Base-by-base conservation (phyloP, 2,888 invertebrate species). In the Nebria brevicollis region DNA sequence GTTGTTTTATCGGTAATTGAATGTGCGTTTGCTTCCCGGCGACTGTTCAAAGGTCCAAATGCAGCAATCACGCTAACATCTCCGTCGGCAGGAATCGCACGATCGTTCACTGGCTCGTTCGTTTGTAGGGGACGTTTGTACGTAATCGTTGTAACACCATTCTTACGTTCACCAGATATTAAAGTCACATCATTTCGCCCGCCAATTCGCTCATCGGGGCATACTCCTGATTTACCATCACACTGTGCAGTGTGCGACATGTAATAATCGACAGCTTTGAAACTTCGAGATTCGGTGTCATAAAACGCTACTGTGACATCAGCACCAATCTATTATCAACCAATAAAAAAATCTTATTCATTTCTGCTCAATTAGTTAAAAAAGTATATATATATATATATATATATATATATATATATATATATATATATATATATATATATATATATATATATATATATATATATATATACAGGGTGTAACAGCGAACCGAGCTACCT, bases 251-350 rank as follows among this genome's bases (percentile, higher is more conserved):
- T 90, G 84, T 95, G 94, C 0, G 95, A 94, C 88, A 97, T 94
- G 86, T 94, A 95, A 88, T 97, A 97, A 89, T 97, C 97, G 11
- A 94, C 93, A 1, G 95, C 96, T 77, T 93, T 92, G 81, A 96
- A 97, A 41, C 91, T 90, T 84, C 90, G 91, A 5, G 90, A 89
- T 2, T 88, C 89, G 8, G 90, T 90, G 85, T 94, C 93, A 87
- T 93, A 94, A 86, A 94, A 96, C 2, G 95, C 95, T 1, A 97
- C 95, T 0, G 94, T 94, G 4, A 97, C 95, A 86, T 97, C 97
- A 0, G 94, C 94, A 10, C 96, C 96, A 77, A 92, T 85, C 89
- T 89, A 82, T 75, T 82, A 84, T 68, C 2, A 68, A 25, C 7
- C 25, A 54, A 34, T 34, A 34, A 34, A 34, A 34, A 2, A 34